Evolutionary conservation across 2,888 invertebrate species (phyloP).

Genomic region (Myathropa florea): DNA sequence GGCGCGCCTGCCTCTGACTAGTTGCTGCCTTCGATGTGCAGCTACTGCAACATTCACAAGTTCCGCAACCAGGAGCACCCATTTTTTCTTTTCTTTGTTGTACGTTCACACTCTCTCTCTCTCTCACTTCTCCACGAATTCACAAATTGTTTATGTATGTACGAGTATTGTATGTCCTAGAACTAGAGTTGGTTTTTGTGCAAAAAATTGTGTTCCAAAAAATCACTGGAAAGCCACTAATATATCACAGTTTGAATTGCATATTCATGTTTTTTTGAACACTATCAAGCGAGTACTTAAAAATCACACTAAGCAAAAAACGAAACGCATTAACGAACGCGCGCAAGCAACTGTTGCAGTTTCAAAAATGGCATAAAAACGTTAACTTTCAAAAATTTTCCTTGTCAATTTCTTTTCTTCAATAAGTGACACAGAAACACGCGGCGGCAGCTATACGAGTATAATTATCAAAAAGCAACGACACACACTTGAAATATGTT

Average conservation of each 20-base stretch:
- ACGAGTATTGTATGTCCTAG: background rate
- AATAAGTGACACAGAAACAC: background rate
- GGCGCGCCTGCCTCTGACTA: conserved; percentile 68
- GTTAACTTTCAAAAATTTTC: background rate
- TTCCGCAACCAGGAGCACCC: conserved; percentile 75
- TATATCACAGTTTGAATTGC: conserved; percentile 62
- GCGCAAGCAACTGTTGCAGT: conserved; percentile 61
- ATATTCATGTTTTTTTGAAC: conserved; percentile 22
- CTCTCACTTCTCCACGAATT: background rate
- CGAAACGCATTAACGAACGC: conserved; percentile 26
- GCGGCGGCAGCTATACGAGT: background rate
- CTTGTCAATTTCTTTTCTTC: background rate
- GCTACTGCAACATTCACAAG: conserved; percentile 74
- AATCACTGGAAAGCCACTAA: conserved; percentile 65
- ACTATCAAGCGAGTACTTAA: conserved; percentile 63
- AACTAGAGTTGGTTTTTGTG: background rate
- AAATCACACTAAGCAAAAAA: conserved; percentile 48
- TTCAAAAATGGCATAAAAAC: conserved; percentile 21
- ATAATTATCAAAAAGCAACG: conserved; percentile 13
- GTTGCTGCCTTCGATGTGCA: conserved; percentile 70
- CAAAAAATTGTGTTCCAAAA: conserved; percentile 55
- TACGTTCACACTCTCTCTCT: background rate
- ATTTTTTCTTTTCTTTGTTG: conserved; percentile 39
- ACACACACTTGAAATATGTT: conserved; percentile 6
- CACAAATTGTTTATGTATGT: background rate